Base-by-base conservation (phyloP, 2,888 invertebrate genomes). In the Tenthredo mesomela region DNA sequence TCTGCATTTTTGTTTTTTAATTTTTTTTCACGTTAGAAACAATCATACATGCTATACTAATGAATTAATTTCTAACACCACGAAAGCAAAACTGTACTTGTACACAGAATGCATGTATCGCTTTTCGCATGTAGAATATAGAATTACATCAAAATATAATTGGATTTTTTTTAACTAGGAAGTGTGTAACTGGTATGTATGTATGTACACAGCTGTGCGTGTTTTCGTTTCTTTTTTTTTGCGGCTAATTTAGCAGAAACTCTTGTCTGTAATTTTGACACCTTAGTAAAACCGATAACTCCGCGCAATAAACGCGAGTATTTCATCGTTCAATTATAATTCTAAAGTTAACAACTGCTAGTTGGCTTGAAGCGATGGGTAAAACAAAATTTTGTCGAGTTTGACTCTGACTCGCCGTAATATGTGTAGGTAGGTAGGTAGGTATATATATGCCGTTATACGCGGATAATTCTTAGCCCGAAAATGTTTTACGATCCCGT, bases 231-330 rank as follows among this genome's bases (percentile, higher is more conserved):
- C 0, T 29, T 25, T 29, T 25, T 18, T 77, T 50, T 40, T n/a
- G 50, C 15, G 54, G 40, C 40, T 50, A 67, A 43, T 47, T 80
- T 40, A 40, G 80, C 61, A 47, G 21, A 58, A 58, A 37, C 73
- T 73, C 37, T 33, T 33, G 84, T 75, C 73, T 54, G 87, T 86
- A 88, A 89, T 90, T 89, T 88, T 89, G 87, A 88, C 89, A 89
- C 87, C 87, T 84, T 33, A 84, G 47, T 29, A 65, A 71, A 71
- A 86, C 77, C 85, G 85, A 88, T 86, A 88, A 90, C 89, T 89
- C 88, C 85, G 87, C 86, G 86, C 87, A 89, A 88, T 89, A 88
- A 90, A 89, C 85, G 88, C 85, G 82, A 85, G 85, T 86, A 85
- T 87, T 89, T 87, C 86, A 87, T 87, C 87, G 87, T 84, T 85